phyloP scores from a whole-genome alignment of 2,113 vertebrate genomes.

The Otocyon megalotis region DNA sequence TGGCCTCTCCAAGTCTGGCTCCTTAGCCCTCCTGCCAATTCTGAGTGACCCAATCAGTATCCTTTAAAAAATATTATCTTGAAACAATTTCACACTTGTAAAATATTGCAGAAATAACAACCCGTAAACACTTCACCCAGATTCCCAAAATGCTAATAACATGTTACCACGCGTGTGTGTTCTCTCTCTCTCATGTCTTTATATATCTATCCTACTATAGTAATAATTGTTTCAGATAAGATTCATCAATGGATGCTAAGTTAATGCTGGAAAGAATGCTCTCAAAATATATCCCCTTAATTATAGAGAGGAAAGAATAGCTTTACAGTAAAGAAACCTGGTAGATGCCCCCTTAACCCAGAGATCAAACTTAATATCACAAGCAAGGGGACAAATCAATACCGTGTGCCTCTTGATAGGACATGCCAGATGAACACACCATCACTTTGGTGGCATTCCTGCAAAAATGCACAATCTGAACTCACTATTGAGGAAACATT shows the following conservation, averaged over 20 bases:
- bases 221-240: background rate
- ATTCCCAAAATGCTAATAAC: background rate
- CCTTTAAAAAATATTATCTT: background rate
- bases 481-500: background rate
- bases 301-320: background rate
- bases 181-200: background rate
- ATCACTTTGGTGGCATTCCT: background rate
- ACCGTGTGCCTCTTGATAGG: background rate
- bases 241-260: background rate
- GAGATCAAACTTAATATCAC: background rate
- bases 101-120: conserved; percentile 36
- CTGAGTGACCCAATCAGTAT: background rate
- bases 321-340: background rate
- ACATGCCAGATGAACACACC: background rate
- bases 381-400: background rate
- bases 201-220: background rate
- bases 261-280: background rate
- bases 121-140: background rate
- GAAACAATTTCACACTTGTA: background rate
- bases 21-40: background rate
- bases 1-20: background rate
- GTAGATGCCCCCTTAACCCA: background rate
- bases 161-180: background rate
- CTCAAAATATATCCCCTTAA: background rate
- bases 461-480: background rate